These are phyloP conservation scores for Tanaodytes sp. DNA, from an alignment of 2,888 invertebrate species.

Conservation along the genomic window DNA sequence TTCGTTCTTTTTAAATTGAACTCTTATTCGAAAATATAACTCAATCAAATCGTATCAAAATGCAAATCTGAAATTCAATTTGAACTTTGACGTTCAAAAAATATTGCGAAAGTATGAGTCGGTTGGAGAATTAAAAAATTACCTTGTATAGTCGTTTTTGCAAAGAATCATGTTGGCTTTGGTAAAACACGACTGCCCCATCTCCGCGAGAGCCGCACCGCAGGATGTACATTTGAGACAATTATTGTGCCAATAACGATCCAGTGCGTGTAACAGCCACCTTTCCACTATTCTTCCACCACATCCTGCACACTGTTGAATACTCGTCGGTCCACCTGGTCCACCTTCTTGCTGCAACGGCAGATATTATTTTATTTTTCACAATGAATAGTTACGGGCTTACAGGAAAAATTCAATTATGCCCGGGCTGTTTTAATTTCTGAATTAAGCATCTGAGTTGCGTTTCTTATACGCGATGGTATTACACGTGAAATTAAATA, in stretches of 20 bases:
- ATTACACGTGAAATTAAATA: slow-evolving; percentile 16
- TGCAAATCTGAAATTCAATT: too few relatives aligned
- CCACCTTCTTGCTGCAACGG: slow-evolving; percentile 70
- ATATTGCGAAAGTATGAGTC: too few relatives aligned
- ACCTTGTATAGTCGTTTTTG: slow-evolving; percentile 96
- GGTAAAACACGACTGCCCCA: slow-evolving; percentile 93
- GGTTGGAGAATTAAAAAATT: slow-evolving; percentile 66
- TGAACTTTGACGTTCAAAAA: too few relatives aligned
- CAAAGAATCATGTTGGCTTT: slow-evolving; percentile 95
- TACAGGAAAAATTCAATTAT: slow-evolving; percentile 28
- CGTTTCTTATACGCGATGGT: slow-evolving; percentile 3
- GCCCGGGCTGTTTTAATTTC: slow-evolving; percentile 16
- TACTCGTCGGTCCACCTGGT: slow-evolving; percentile 69
- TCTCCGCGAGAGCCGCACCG: slow-evolving; percentile 89
- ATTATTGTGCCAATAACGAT: slow-evolving; percentile 96
- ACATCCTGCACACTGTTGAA: slow-evolving; percentile 92
- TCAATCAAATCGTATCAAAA: too few relatives aligned
- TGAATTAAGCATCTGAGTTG: slow-evolving; percentile 3
- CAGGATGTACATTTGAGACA: slow-evolving; percentile 96
- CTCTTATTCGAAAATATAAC: too few relatives aligned
- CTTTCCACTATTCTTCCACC: slow-evolving; percentile 93
- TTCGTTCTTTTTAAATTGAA: too few relatives aligned
- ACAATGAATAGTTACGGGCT: slow-evolving; percentile 24
- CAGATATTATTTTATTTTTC: slow-evolving; percentile 44
- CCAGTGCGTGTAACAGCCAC: slow-evolving; percentile 91